phyloP scores from a whole-genome alignment of 1,140 invertebrate species.

The Riptortus pedestris region DNA sequence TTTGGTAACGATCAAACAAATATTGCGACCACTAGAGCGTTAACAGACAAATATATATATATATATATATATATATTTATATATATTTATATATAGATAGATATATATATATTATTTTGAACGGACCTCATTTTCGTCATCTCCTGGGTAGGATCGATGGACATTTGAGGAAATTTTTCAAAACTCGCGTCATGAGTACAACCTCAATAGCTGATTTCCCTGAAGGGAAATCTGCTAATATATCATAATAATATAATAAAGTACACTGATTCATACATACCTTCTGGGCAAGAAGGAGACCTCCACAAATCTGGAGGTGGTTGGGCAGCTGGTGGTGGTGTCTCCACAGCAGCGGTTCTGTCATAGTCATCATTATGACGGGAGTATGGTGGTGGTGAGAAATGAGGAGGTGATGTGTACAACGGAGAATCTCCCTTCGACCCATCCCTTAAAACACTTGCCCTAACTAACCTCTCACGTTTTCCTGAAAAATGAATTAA shows the following conservation, averaged over 20 bases:
- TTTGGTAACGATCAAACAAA: too few species aligned
- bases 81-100: too few species aligned
- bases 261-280: conserved; percentile 29
- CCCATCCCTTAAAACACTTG: conserved; percentile 55
- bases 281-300: conserved; percentile 40
- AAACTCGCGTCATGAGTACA: too few species aligned
- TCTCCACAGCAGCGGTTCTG: conserved; percentile 36
- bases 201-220: too few species aligned
- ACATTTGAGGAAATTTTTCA: too few species aligned
- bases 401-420: conserved; percentile 20
- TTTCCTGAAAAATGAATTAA: background rate
- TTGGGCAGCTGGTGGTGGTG: conserved; percentile 29
- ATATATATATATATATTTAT: too few species aligned
- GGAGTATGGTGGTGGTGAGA: conserved; percentile 19
- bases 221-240: too few species aligned
- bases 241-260: background rate
- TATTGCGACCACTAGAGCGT: too few species aligned
- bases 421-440: conserved; percentile 31
- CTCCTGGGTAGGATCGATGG: too few species aligned
- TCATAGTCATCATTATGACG: conserved; percentile 28
- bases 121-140: too few species aligned
- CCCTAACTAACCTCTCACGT: conserved; percentile 35
- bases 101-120: too few species aligned
- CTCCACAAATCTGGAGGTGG: conserved; percentile 33
- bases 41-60: too few species aligned